A percentile compares a stretch with the other conserved stretches of the same genome.
Conservation (phyloP, 2,888 invertebrate genomes). For the Halictus ligatus region DNA sequence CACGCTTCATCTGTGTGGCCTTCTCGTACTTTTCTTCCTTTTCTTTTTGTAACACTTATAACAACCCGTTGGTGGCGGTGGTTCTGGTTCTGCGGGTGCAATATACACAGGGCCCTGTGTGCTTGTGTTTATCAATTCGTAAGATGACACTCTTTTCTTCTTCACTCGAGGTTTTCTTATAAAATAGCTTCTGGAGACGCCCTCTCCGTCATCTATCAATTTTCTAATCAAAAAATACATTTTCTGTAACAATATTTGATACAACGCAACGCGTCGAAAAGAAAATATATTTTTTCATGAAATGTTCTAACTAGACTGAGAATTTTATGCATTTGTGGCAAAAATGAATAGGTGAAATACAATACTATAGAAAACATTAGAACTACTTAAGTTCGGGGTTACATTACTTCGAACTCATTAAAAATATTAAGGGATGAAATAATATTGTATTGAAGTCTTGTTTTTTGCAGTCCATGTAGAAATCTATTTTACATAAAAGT, state of each 20-base stretch:
- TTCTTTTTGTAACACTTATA: constrained; percentile 77
- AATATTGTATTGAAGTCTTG: too few species aligned
- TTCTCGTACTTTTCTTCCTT: constrained; percentile 65
- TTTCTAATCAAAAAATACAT: constrained; percentile 42
- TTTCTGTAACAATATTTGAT: not conserved
- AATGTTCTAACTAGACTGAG: not conserved
- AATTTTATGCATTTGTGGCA: not conserved
- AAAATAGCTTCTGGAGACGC: constrained; percentile 32
- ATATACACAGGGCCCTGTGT: constrained; percentile 58
- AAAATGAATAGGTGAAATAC: too few species aligned
- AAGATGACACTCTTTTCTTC: constrained; percentile 57
- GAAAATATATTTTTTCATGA: not conserved
- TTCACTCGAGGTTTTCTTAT: constrained; percentile 51
- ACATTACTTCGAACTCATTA: too few species aligned
- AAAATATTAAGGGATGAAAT: too few species aligned
- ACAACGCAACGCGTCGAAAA: not conserved
- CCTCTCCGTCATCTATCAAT: constrained; percentile 44
- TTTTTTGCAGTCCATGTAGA: not conserved
- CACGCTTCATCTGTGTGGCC: constrained; percentile 48
- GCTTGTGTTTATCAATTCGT: constrained; percentile 55
- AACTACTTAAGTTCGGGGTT: too few species aligned
- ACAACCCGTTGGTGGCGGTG: constrained; percentile 71
- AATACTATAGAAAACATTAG: too few species aligned
- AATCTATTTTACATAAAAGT: not conserved
- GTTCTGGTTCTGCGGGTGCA: constrained; percentile 57